A percentile compares a stretch with the other conserved stretches of the same genome.
Evolutionary conservation across 2,113 vertebrate species (phyloP).

Genomic region (Raja brachyura): DNA sequence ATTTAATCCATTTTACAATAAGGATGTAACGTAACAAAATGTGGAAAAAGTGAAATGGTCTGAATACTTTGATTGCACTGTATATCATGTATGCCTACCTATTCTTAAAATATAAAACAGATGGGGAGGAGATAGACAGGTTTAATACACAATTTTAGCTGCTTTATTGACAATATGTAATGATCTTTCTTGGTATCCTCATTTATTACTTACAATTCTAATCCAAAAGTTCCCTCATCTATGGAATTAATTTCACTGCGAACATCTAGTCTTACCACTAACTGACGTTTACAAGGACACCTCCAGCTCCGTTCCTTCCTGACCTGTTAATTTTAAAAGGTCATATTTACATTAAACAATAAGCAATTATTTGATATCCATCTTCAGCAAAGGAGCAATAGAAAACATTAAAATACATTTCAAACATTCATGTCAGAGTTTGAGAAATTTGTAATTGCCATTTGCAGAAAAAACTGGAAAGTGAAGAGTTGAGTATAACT

Average conservation of each 20-base stretch:
- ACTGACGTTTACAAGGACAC: not conserved
- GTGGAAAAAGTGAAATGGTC: too few relatives aligned
- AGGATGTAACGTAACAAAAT: too few relatives aligned
- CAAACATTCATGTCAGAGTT: not conserved
- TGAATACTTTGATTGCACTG: too few relatives aligned
- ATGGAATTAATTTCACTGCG: not conserved
- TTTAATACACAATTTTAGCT: too few relatives aligned
- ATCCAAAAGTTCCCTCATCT: not conserved
- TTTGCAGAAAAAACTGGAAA: not conserved
- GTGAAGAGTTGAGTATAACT: not conserved
- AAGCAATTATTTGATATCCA: not conserved
- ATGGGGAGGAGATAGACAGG: too few relatives aligned
- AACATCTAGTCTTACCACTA: conserved; percentile 32
- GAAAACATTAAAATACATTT: not conserved
- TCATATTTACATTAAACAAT: conserved; percentile 20
- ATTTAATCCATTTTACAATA: too few relatives aligned
- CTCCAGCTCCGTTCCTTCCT: conserved; percentile 25
- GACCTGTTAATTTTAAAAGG: conserved; percentile 34
- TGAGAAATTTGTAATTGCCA: not conserved
- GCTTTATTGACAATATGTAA: not conserved
- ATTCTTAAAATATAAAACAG: too few relatives aligned
- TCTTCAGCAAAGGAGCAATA: not conserved
- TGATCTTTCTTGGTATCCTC: not conserved
- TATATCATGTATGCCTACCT: too few relatives aligned
- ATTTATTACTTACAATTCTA: not conserved